Evolutionary conservation across 2,113 vertebrate species (phyloP), one percentile per base, ranked within the genome.

Genomic region (Hyaena hyaena): DNA sequence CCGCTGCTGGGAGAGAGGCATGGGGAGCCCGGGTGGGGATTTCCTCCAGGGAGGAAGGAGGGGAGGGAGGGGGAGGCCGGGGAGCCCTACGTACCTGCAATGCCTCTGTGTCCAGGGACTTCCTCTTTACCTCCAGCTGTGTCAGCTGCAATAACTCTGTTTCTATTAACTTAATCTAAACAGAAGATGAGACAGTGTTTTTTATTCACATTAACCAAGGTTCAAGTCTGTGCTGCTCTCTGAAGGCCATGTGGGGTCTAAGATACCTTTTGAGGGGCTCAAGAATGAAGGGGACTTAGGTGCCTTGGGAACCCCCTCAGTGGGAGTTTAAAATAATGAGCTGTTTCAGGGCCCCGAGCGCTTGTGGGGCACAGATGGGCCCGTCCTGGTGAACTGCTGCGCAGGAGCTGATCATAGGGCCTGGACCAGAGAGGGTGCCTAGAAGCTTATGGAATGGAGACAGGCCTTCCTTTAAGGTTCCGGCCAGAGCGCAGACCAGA

Each of bases 131-230:
- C 98, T 99, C 99, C 99, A 99, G 99, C 98, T 99, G 99, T 98
- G 99, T 99, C 99, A 99, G 98, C 99, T 99, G 99, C 99, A 99
- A 99, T 99, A 99, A 99, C 98, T 99, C 99, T 98, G 97, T 99
- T 98, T 99, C 99, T 99, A 99, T 99, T 99, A 99, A 99, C 98
- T 99, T 99, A 99, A 99, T 99, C 99, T 99, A 99, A 98, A 99
- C 98, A 99, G 98, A 99, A 99, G 99, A 99, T 3, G 99, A 99
- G 98, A 99, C 95, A 99, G 97, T 26, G 92, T 96, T 97, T 98
- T 98, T 97, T 98, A 98, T 98, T 98, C 88, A 95, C 96, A 96
- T 87, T 88, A 89, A 89, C 66, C 93, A 90, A 11, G 76, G 0
- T 90, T 97, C 19, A 5, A 10, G 84, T 89, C 69, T 92, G 79